Conservation (phyloP, 1,140 invertebrate species). For the Orussus abietinus region DNA sequence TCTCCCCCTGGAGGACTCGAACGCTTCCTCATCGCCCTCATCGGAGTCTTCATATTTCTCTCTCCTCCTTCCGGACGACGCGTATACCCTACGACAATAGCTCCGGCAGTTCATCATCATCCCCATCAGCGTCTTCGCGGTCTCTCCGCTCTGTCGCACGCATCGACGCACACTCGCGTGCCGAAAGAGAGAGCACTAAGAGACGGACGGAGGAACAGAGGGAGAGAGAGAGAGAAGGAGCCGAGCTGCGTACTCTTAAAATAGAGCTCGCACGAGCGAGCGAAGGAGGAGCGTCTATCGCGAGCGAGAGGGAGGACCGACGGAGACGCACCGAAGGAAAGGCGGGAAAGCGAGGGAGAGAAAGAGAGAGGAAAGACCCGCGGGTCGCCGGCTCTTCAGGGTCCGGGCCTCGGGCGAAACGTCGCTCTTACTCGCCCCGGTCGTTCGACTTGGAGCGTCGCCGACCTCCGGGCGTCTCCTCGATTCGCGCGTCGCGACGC, state of each 20-base stretch:
- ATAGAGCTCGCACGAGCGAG: slow-evolving; percentile 31
- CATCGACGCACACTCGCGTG: too few relatives aligned
- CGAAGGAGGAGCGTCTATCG: slow-evolving; percentile 12
- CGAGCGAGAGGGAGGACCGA: slow-evolving; percentile 22
- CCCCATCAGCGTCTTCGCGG: too few relatives aligned
- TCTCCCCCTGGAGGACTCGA: too few relatives aligned
- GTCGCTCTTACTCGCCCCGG: slow-evolving; percentile 27
- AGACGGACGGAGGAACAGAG: slow-evolving; percentile 13
- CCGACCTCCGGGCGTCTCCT: slow-evolving; percentile 24
- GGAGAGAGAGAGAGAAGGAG: slow-evolving; percentile 26
- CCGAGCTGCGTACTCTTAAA: slow-evolving; percentile 47
- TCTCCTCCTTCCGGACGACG: too few relatives aligned
- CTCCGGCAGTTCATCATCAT: too few relatives aligned
- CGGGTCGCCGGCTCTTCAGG: slow-evolving; percentile 49
- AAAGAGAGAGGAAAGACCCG: slow-evolving; percentile 25
- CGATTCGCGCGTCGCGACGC: too few relatives aligned
- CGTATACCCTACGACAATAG: too few relatives aligned
- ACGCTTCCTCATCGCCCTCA: too few relatives aligned
- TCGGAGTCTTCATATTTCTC: too few relatives aligned
- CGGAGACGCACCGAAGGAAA: too few relatives aligned
- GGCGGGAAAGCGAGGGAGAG: slow-evolving; percentile 14
- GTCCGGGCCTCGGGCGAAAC: slow-evolving; percentile 47
- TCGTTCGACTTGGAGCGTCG: slow-evolving; percentile 18
- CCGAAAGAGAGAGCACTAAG: slow-evolving; percentile 26
- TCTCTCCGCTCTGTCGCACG: too few relatives aligned